These are phyloP conservation scores for Nerophis lumbriciformis DNA, from an alignment of 2,113 vertebrate genomes.

Conservation along the genomic window DNA sequence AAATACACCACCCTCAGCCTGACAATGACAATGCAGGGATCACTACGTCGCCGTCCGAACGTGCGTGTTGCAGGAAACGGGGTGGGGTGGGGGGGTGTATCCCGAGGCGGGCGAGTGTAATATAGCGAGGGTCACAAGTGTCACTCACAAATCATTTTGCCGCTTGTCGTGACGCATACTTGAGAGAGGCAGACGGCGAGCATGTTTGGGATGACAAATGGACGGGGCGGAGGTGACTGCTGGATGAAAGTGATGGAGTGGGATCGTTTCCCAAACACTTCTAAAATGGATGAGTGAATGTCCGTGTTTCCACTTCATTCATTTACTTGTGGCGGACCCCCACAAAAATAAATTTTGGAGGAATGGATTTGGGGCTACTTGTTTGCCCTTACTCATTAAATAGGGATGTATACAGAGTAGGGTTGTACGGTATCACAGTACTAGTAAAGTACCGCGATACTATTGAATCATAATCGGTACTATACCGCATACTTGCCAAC, in stretches of 20 bases:
- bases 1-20: slow-evolving; percentile 15
- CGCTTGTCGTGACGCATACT: slow-evolving; percentile 11
- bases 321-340: no score
- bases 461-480: no score
- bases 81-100: not conserved
- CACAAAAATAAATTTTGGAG: no score
- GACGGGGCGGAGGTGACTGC: slow-evolving; percentile 15
- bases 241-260: not conserved
- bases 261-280: slow-evolving; percentile 23
- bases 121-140: slow-evolving; percentile 13
- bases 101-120: slow-evolving; percentile 3
- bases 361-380: no score
- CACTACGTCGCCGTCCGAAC: slow-evolving; percentile 1
- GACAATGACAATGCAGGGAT: slow-evolving; percentile 21
- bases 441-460: no score
- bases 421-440: no score
- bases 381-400: no score
- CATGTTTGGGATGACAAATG: slow-evolving; percentile 33
- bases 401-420: no score
- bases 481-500: no score
- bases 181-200: slow-evolving; percentile 14
- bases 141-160: slow-evolving; percentile 36
- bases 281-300: not conserved
- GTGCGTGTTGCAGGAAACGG: slow-evolving; percentile 13
- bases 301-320: no score